Base-by-base conservation (phyloP, 2,888 invertebrate species). In the Molanna angustata region DNA sequence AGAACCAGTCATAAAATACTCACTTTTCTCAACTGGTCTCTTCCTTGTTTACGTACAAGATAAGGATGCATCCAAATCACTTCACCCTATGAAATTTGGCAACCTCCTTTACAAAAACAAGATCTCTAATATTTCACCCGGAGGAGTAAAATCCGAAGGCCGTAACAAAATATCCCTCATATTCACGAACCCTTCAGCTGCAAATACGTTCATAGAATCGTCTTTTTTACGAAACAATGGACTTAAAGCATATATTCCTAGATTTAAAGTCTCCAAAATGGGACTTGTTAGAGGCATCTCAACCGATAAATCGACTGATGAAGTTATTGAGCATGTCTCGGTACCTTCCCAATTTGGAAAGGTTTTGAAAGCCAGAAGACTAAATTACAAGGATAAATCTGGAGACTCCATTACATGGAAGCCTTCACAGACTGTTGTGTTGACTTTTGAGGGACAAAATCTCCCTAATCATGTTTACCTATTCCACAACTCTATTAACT, bases 381-480 rank as follows among this genome's bases (percentile, higher is more conserved):
- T 35, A 4, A 35, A 35, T 20, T 20, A 3, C 4, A 41, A 41
- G 16, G 20, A 41, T 19, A 41, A 18, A 6, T 3, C 20, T 11
- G n/a, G n/a, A 7, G 19, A 11, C 6, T n/a, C 19, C n/a, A 13
- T n/a, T 14, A 17, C 16, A 2, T 19, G 41, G 41, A 21, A 20
- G 20, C 47, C 22, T 2, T 39, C 47, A 1, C 16, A 14, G 9
- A 19, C 21, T 22, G 9, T 11, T 27, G 47, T 47, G 11, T 3
- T 46, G 4, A 44, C 35, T 3, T 27, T 48, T 19, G 40, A 39
- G 4, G 48, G 48, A 13, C 39, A 48, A 17, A 13, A 16, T 13
- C 40, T 48, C 19, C 48, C 40, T 11, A 11, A 9, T 2, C 3
- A 31, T 13, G 48, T 48, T 1, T 48, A 27, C 14, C 13, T 48